Conservation (phyloP, 2,888 invertebrate species). For the Adelphocoris suturalis region DNA sequence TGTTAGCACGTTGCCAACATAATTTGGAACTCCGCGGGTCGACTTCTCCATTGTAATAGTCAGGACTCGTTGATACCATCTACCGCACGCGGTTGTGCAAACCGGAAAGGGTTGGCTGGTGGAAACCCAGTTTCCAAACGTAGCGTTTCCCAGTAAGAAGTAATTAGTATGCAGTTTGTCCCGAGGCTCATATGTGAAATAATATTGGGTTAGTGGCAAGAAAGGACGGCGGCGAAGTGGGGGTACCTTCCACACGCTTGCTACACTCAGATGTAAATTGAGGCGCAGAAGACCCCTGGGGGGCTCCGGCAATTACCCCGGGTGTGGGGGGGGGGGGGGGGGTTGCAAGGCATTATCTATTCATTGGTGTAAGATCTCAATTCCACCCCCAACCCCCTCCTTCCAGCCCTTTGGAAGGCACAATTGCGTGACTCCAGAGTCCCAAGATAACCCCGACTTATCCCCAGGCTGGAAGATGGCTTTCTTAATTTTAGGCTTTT, state of each 20-base stretch:
- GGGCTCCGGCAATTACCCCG: conserved; percentile 71
- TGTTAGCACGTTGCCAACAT: conserved; percentile 10
- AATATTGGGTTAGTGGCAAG: conserved; percentile 66
- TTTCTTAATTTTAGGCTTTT: conserved; percentile 42
- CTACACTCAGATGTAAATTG: conserved; percentile 72
- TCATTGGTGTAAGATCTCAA: conserved; percentile 73
- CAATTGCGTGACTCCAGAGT: conserved; percentile 65
- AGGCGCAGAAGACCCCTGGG: conserved; percentile 67
- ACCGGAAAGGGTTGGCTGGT: not conserved
- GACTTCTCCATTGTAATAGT: not conserved
- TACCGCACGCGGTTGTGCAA: not conserved
- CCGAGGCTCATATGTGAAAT: conserved; percentile 68
- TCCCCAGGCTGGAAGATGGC: conserved; percentile 43
- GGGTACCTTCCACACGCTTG: conserved; percentile 5
- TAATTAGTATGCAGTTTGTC: conserved; percentile 69
- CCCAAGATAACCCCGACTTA: conserved; percentile 47
- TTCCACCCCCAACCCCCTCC: conserved; percentile 27
- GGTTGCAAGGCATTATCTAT: conserved; percentile 71
- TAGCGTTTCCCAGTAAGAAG: conserved; percentile 50
- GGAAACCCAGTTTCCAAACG: not conserved
- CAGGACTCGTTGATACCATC: conserved; percentile 7
- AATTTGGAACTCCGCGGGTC: not conserved
- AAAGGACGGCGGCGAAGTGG: not conserved
- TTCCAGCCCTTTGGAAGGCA: conserved; percentile 2
- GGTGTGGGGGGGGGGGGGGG: not conserved